Percentiles rank a stretch among this genome's conserved stretches.
Evolutionary conservation across 2,113 vertebrate species (phyloP).

Genomic region (Stomatorhinus ivindoensis): DNA sequence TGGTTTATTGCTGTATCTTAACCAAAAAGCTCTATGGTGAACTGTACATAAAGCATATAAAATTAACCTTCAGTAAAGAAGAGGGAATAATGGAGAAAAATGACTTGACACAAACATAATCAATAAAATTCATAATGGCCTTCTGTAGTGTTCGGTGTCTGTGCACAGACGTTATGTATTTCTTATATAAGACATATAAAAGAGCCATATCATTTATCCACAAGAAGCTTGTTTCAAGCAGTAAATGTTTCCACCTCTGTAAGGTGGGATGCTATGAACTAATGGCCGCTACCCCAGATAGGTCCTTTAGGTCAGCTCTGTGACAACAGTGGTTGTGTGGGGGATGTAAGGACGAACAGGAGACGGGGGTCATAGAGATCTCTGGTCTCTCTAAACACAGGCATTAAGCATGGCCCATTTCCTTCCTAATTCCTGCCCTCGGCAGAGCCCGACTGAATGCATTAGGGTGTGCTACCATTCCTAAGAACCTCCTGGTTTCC

Average conservation of each 20-base stretch:
- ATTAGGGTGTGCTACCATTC: slow-evolving; percentile 30
- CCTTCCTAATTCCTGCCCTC: slow-evolving; percentile 48
- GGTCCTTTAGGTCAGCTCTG: slow-evolving; percentile 55
- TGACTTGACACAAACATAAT: neutral
- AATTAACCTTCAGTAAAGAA: neutral
- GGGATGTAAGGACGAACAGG: slow-evolving; percentile 28
- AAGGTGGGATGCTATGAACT: slow-evolving; percentile 62
- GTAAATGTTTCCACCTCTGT: slow-evolving; percentile 71
- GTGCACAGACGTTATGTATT: neutral
- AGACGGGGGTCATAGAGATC: slow-evolving; percentile 47
- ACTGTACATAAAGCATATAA: neutral
- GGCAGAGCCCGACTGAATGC: slow-evolving; percentile 31
- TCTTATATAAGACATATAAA: neutral
- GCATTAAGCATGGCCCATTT: slow-evolving; percentile 56
- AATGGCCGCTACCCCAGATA: slow-evolving; percentile 60
- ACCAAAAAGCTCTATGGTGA: neutral
- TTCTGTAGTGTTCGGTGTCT: neutral
- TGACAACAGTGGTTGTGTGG: slow-evolving; percentile 27
- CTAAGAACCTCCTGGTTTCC: neutral
- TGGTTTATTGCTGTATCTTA: neutral
- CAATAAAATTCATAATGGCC: neutral
- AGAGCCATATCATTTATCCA: slow-evolving; percentile 11
- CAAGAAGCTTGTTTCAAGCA: slow-evolving; percentile 46
- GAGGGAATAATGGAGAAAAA: neutral
- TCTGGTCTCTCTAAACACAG: slow-evolving; percentile 56